Percentiles rank a stretch among this genome's conserved stretches.
Evolutionary conservation across 1,140 invertebrate species (phyloP).

Genomic region (Ephestia elutella): DNA sequence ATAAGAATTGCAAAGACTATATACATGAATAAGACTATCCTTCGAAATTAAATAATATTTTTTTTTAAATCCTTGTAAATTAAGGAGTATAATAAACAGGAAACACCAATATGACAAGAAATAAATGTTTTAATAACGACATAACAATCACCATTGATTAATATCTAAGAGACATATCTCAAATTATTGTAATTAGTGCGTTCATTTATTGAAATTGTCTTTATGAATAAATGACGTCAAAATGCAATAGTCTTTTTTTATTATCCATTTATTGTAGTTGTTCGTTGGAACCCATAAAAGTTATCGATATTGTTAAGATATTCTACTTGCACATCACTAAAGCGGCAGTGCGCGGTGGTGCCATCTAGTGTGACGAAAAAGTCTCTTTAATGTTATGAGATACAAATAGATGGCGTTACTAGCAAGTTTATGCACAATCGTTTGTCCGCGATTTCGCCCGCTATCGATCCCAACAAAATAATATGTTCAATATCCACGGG

Average conservation of each 20-base stretch:
- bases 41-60: no score
- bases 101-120: conserved; percentile 26
- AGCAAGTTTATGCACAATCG: no score
- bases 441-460: no score
- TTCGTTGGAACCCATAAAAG: not conserved
- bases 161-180: conserved; percentile 70
- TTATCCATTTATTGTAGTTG: not conserved
- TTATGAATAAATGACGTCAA: conserved; percentile 71
- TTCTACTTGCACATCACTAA: not conserved
- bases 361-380: not conserved
- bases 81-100: conserved; percentile 2
- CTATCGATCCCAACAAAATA: no score
- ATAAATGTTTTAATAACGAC: conserved; percentile 20
- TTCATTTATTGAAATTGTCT: conserved; percentile 72
- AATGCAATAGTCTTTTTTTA: conserved; percentile 26
- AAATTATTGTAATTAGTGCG: conserved; percentile 71
- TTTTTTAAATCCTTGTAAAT: not conserved
- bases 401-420: not conserved
- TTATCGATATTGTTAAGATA: not conserved
- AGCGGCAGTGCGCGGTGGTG: not conserved
- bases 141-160: conserved; percentile 54
- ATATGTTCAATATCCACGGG: no score
- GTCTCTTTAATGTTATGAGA: not conserved
- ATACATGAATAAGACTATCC: no score
- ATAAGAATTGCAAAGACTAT: no score